These are phyloP conservation scores for Galago senegalensis DNA, from an alignment of 2,797 vertebrate species.

Conservation along the genomic window DNA sequence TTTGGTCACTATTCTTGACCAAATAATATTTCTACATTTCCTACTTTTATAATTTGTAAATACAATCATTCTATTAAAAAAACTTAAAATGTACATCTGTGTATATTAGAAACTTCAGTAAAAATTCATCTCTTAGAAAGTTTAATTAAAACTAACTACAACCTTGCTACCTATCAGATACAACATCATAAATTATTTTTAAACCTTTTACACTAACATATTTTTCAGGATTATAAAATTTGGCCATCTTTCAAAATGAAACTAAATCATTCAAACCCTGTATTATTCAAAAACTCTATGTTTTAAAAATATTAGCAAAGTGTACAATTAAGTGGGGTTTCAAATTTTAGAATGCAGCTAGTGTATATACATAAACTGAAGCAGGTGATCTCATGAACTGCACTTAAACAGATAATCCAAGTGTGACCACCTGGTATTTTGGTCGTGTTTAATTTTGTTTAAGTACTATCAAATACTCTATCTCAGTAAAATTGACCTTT, in stretches of 20 bases:
- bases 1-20: constrained; percentile 17
- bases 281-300: constrained; percentile 52
- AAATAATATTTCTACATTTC: constrained; percentile 55
- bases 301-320: constrained; percentile 49
- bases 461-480: constrained; percentile 27
- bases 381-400: constrained; percentile 1
- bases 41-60: constrained; percentile 56
- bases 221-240: constrained; percentile 56
- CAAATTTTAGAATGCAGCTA: constrained; percentile 49
- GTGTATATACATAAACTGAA: not conserved
- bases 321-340: constrained; percentile 36
- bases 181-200: constrained; percentile 1
- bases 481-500: not conserved
- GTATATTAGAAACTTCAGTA: constrained; percentile 44
- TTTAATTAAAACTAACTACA: constrained; percentile 64
- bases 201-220: constrained; percentile 35
- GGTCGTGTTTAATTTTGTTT: constrained; percentile 39
- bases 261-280: constrained; percentile 46
- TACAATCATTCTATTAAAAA: constrained; percentile 57
- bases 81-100: constrained; percentile 42
- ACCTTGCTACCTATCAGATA: constrained; percentile 42
- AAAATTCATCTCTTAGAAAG: constrained; percentile 52
- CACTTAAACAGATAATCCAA: constrained; percentile 47
- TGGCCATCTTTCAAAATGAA: constrained; percentile 66
- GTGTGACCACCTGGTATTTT: not conserved